Evolutionary conservation across 2,888 invertebrate genomes (phyloP).

Genomic region (Drosophila flavopinicola): DNA sequence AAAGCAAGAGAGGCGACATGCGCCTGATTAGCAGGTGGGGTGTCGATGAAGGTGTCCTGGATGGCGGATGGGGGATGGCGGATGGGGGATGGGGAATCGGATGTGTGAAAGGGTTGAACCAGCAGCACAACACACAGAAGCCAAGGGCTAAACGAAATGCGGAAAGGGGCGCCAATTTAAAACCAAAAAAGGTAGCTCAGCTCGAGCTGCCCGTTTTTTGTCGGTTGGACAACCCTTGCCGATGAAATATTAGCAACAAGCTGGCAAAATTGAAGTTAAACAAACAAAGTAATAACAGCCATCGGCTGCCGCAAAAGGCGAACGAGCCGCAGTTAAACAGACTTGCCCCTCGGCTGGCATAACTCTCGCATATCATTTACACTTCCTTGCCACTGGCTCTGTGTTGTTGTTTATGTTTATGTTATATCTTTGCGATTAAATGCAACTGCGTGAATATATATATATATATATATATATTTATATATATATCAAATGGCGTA

Average conservation of each 20-base stretch:
- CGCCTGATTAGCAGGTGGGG: slow-evolving; percentile 16
- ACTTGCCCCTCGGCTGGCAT: slow-evolving; percentile 18
- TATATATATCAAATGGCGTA: too few species aligned
- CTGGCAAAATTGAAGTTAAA: slow-evolving; percentile 61
- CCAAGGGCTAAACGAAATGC: slow-evolving; percentile 8
- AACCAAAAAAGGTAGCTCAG: slow-evolving; percentile 27
- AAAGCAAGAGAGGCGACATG: slow-evolving; percentile 44
- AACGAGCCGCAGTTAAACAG: slow-evolving; percentile 11
- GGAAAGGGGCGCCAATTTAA: slow-evolving; percentile 4
- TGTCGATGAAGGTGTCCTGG: slow-evolving; percentile 16
- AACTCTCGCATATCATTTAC: slow-evolving; percentile 43
- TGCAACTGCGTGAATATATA: too few species aligned
- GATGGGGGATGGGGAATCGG: slow-evolving; percentile 24
- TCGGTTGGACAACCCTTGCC: slow-evolving; percentile 52
- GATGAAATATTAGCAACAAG: slow-evolving; percentile 67
- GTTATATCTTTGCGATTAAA: too few species aligned
- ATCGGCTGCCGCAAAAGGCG: slow-evolving; percentile 22
- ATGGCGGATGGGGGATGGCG: slow-evolving; percentile 6
- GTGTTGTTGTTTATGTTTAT: too few species aligned
- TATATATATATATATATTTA: too few species aligned
- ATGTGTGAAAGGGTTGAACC: slow-evolving; percentile 51
- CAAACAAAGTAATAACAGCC: slow-evolving; percentile 51
- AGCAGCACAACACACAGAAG: slow-evolving; percentile 27
- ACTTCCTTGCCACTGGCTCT: too few species aligned
- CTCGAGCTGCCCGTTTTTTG: not conserved